A percentile compares a stretch with the other conserved stretches of the same genome.
These are phyloP conservation scores for Chroicocephalus ridibundus DNA, from an alignment of 2,113 vertebrate genomes.

Conservation along the genomic window DNA sequence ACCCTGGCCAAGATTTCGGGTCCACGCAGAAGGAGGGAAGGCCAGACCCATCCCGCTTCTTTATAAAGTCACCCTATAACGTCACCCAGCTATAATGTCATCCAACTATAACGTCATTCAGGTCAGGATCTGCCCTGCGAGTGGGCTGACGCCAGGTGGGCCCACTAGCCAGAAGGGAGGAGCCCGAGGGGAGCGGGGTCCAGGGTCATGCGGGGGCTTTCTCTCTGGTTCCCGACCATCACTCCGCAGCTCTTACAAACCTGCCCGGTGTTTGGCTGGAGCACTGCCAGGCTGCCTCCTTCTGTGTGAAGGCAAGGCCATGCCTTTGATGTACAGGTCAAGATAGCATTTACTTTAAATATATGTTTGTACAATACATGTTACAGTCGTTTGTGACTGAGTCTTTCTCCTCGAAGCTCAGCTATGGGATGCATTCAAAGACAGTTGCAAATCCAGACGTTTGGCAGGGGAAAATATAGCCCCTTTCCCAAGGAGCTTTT, in stretches of 20 bases:
- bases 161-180: neutral
- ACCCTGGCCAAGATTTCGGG: fast-evolving
- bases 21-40: fast-evolving
- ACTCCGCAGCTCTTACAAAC: fast-evolving
- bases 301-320: neutral
- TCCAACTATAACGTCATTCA: fast-evolving
- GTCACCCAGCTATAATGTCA: fast-evolving
- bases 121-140: neutral
- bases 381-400: neutral
- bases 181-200: fast-evolving
- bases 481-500: neutral
- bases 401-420: neutral
- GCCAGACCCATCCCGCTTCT: fast-evolving
- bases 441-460: neutral
- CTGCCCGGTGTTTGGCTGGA: fast-evolving
- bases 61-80: fast-evolving
- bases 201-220: fast-evolving
- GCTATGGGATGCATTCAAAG: neutral
- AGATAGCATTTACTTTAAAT: neutral
- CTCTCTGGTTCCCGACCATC: fast-evolving
- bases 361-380: neutral
- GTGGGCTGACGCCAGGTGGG: constrained; percentile 13
- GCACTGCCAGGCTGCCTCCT: neutral
- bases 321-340: neutral
- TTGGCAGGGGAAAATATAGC: neutral